Base-by-base conservation (phyloP, 2,797 vertebrate genomes). In the Cichlasoma orientale region DNA sequence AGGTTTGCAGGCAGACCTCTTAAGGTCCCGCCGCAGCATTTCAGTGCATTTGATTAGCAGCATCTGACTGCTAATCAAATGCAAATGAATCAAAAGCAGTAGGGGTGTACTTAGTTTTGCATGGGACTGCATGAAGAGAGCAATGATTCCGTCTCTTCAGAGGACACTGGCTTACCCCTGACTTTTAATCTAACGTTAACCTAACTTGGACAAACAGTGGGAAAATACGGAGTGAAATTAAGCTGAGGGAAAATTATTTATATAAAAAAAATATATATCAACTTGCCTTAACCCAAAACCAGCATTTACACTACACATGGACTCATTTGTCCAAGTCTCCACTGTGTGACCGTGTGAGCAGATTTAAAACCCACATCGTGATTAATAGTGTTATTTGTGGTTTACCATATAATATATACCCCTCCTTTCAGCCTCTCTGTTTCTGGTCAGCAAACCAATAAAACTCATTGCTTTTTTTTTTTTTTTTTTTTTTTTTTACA, bases 391-490 rank as follows among this genome's bases (percentile, higher is more conserved):
- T 52, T 4, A n/a, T 58, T 58, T 33, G 29, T 58, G 56, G 29
- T 58, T 63, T 41, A 63, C 9, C 38, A 63, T 25, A 38, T 41
- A 41, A 63, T 10, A 4, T 3, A 41, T 25, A 23, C 41, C 36
- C 0, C 33, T 61, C 12, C n/a, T 23, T 61, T 61, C 58, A 61
- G 23, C n/a, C 58, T 61, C 38, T 61, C n/a, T 0, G 13, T 61
- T 61, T 61, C 58, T 0, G 0, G 13, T 23, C 7, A 41, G n/a
- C 36, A 41, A 41, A 61, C 41, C 21, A 61, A 41, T 23, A 1
- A 41, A 38, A 41, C 41, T 61, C 0, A 23, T 38, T 36, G 23
- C 18, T 50, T 44, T 41, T 41, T 41, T 44, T 44, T 47, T 47
- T 47, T 50, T 50, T 44, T 41, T 41, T 50, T 50, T 44, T 41